Evolutionary conservation across 2,888 invertebrate species (phyloP).

Genomic region (Tetheella fluctuosa): DNA sequence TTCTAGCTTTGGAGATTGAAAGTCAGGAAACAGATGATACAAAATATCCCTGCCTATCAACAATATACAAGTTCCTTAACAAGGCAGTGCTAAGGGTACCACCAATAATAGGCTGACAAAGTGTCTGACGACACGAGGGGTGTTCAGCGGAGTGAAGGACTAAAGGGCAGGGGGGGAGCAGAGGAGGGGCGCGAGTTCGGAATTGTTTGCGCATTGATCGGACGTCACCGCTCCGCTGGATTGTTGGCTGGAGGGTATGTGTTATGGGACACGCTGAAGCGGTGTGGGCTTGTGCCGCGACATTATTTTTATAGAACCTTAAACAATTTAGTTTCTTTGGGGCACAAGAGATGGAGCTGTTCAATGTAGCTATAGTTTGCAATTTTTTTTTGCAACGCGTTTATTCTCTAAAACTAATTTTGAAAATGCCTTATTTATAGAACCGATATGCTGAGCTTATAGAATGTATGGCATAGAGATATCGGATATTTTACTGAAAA

Average conservation of each 20-base stretch:
- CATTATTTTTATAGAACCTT: no score
- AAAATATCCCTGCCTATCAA: not conserved
- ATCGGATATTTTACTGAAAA: no score
- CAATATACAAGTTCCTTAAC: slow-evolving; percentile 1
- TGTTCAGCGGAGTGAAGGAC: slow-evolving; percentile 6
- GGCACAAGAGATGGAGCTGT: not conserved
- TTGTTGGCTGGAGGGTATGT: not conserved
- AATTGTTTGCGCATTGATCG: slow-evolving; percentile 35
- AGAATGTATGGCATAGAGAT: no score
- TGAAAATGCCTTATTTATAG: no score
- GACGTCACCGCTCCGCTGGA: slow-evolving; percentile 21
- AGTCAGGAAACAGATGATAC: not conserved
- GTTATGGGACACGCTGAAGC: not conserved
- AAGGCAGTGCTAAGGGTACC: slow-evolving; percentile 16
- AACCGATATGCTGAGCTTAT: no score
- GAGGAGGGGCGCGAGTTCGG: slow-evolving; percentile 21
- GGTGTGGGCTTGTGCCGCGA: no score
- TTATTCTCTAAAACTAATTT: no score
- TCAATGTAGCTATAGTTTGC: no score
- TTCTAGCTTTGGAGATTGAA: no score
- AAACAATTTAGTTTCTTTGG: not conserved
- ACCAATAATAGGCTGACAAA: slow-evolving; percentile 40
- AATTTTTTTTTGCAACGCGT: no score
- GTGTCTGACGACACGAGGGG: slow-evolving; percentile 24
- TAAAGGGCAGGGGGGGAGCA: slow-evolving; percentile 17